Conservation (phyloP, 2,888 invertebrate species). For the Xestobium rufovillosum region DNA sequence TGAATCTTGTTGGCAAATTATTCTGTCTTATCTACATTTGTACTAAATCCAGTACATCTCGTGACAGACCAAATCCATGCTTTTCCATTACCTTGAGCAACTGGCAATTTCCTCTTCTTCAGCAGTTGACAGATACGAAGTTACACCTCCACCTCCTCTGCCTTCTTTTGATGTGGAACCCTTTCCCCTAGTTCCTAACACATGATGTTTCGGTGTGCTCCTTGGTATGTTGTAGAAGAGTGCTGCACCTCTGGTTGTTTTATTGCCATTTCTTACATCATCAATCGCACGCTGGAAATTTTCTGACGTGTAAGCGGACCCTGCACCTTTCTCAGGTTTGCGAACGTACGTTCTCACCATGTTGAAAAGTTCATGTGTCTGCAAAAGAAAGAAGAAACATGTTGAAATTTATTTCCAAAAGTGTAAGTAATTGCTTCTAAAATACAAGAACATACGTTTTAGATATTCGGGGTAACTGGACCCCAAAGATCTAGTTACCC, state of each 20-base stretch:
- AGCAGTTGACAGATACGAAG: neutral
- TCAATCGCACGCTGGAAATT: conserved; percentile 7
- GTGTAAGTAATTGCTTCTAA: too few relatives aligned
- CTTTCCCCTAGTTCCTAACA: conserved; percentile 8
- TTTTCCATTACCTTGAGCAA: conserved; percentile 14
- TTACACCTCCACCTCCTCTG: neutral
- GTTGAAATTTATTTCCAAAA: too few relatives aligned
- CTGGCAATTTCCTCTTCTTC: conserved; percentile 4
- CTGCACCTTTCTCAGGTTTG: conserved; percentile 5
- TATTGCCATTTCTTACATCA: conserved; percentile 8
- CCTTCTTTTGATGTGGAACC: conserved; percentile 5
- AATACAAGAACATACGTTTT: too few relatives aligned
- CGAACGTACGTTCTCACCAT: conserved; percentile 9
- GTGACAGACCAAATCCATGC: conserved; percentile 16
- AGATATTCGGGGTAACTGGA: conserved; percentile 9
- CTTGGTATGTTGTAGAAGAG: conserved; percentile 7
- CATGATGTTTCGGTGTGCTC: conserved; percentile 7
- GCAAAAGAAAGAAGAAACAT: conserved; percentile 5
- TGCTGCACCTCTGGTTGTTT: conserved; percentile 9
- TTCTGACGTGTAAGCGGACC: conserved; percentile 6
- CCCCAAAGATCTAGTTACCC: conserved; percentile 7
- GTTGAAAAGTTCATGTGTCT: too few relatives aligned
- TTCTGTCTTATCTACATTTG: conserved; percentile 12
- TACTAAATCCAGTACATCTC: conserved; percentile 15
- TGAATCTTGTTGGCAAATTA: conserved; percentile 13